These are phyloP conservation scores for Micromussa lordhowensis DNA, from an alignment of 92 coral and sea anemone species.

Conservation along the genomic window DNA sequence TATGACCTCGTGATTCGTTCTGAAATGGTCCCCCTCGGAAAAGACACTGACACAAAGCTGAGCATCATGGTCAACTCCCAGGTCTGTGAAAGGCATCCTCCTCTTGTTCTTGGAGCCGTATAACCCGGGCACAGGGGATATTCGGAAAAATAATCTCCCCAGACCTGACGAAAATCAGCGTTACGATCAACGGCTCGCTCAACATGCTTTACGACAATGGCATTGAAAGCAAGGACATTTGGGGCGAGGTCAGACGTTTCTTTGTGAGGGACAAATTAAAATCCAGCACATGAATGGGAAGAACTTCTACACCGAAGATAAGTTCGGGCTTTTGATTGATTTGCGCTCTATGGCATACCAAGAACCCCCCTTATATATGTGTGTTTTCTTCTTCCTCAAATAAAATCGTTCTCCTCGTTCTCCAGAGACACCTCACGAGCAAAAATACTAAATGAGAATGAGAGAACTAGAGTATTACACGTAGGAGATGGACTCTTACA, in stretches of 20 bases:
- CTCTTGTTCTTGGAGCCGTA: conserved; percentile 37
- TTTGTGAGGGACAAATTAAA: not conserved
- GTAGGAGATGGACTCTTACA: conserved; percentile 34
- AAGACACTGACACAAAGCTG: not conserved
- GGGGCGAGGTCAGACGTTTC: not conserved
- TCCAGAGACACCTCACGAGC: not conserved
- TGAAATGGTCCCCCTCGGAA: not conserved
- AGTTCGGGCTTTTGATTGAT: too few relatives aligned
- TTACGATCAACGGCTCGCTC: conserved; percentile 40
- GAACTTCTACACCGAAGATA: too few relatives aligned
- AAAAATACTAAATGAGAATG: not conserved
- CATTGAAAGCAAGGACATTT: not conserved
- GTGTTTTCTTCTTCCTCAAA: too few relatives aligned
- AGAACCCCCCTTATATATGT: too few relatives aligned
- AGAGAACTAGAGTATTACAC: not conserved
- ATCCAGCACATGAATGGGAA: not conserved
- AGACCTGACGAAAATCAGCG: conserved; percentile 26
- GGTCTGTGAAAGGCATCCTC: conserved; percentile 27
- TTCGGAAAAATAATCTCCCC: conserved; percentile 38
- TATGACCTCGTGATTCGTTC: conserved; percentile 20
- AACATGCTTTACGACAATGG: too few relatives aligned
- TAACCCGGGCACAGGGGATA: conserved; percentile 21
- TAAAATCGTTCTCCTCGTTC: not conserved
- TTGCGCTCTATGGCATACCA: not conserved
- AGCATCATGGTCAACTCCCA: conserved; percentile 14